phyloP scores from a whole-genome alignment of 2,113 vertebrate genomes.

The Aptenodytes patagonicus region DNA sequence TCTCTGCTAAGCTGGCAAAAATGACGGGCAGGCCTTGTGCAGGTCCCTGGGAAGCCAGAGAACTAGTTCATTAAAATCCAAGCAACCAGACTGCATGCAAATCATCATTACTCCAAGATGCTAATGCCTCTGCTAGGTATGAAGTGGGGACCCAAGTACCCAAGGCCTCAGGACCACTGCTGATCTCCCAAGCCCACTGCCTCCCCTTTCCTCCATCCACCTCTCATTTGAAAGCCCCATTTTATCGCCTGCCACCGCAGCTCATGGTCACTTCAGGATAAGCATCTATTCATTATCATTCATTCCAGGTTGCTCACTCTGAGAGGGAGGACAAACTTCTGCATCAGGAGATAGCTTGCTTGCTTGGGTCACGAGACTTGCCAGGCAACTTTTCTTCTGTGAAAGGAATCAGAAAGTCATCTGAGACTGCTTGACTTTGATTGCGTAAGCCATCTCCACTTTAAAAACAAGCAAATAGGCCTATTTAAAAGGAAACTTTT shows the following conservation, averaged over 20 bases:
- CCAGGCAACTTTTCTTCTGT: not conserved
- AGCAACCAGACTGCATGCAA: not conserved
- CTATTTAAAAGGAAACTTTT: not conserved
- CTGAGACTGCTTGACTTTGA: not conserved
- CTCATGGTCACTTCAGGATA: not conserved
- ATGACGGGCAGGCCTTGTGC: not conserved
- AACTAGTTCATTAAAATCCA: not conserved
- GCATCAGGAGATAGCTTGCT: not conserved
- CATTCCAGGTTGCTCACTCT: not conserved
- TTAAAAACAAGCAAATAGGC: not conserved
- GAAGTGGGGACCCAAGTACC: not conserved
- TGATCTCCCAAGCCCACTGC: not conserved
- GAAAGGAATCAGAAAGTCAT: not conserved
- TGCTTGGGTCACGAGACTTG: not conserved
- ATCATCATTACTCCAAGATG: not conserved
- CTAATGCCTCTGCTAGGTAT: not conserved
- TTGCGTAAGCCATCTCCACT: not conserved
- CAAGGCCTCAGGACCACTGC: not conserved
- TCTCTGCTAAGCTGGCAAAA: not conserved
- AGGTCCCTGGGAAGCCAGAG: not conserved
- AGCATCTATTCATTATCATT: not conserved
- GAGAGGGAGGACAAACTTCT: not conserved
- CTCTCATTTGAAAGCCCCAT: not conserved
- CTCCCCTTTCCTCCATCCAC: not conserved
- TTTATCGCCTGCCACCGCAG: not conserved